phyloP scores from a whole-genome alignment of 1,140 invertebrate species.

The Lepidotrigona ventralis region DNA sequence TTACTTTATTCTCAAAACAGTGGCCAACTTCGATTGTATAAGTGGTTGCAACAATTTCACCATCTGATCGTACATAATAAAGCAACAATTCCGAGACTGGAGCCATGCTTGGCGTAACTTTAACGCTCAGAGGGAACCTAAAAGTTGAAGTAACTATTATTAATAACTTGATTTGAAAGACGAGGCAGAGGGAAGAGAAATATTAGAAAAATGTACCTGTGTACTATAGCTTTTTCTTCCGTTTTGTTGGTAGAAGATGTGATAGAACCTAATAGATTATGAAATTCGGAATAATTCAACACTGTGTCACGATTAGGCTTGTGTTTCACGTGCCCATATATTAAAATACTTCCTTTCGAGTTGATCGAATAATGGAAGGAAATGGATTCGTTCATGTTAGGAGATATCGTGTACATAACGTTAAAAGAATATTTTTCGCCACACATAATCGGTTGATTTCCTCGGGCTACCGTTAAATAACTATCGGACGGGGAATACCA shows the following conservation, averaged over 20 bases:
- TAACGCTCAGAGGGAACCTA: conserved; percentile 76
- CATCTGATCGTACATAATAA: conserved; percentile 87
- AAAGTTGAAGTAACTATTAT: background rate
- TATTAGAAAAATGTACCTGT: conserved; percentile 59
- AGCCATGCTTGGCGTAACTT: conserved; percentile 86
- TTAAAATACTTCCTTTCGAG: conserved; percentile 73
- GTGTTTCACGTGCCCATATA: conserved; percentile 76
- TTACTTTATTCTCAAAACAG: conserved; percentile 83
- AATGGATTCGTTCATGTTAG: conserved; percentile 66
- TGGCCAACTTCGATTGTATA: conserved; percentile 80
- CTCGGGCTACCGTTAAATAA: conserved; percentile 74
- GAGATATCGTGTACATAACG: conserved; percentile 75
- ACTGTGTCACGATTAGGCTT: conserved; percentile 72
- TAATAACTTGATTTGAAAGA: background rate
- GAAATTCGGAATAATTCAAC: conserved; percentile 75
- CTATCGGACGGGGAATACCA: conserved; percentile 79
- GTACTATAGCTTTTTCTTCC: conserved; percentile 63
- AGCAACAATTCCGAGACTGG: conserved; percentile 87
- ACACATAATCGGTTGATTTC: conserved; percentile 74
- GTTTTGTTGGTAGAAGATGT: conserved; percentile 68
- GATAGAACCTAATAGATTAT: conserved; percentile 71
- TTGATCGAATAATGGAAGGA: conserved; percentile 78
- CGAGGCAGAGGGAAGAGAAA: too few species aligned
- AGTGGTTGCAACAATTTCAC: conserved; percentile 84
- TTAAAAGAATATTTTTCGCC: conserved; percentile 77